Evolutionary conservation across 1,140 invertebrate genomes (phyloP), one percentile per base, ranked within the genome.

Genomic region (Argopecten irradians): DNA sequence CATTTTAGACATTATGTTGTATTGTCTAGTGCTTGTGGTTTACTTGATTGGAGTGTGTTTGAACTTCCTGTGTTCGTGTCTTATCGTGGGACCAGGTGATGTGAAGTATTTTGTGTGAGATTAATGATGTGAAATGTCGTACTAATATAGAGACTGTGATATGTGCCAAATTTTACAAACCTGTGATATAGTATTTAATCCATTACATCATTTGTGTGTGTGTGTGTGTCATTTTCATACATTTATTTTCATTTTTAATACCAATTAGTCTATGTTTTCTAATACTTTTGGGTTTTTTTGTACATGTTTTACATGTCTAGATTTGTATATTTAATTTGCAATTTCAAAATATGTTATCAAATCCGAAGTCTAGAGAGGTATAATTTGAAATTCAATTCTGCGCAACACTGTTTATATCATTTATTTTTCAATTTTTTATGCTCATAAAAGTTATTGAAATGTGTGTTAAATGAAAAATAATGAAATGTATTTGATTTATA

Each of bases 91-190:
- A 13, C 13, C 13, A 8, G 36, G 5, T 8, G 5, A 39, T 39
- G 36, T 39, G 36, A 8, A 13, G 5, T 39, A 71, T 71, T 71
- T 28, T 71, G 22, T n/a, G 55, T 71, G 55, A 71, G 55, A 16
- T 71, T 71, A 11, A 55, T 3, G 3, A 55, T 22, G 14, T 71
- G 55, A 16, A 11, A 28, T 28, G 16, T 71, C n/a, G 5, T 71
- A 71, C 43, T n/a, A 28, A 16, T 71, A 11, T 71, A 28, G 28
- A 16, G 55, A 71, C 55, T 71, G 55, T 71, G 55, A 71, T 71
- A 71, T 71, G 55, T 71, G 55, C 55, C 55, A 71, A 71, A 71
- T 71, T 71, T 71, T 71, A 71, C 55, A 71, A 28, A 71, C 55
- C 55, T 71, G 55, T 71, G 55, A 71, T 71, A 71, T 71, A 71